A percentile compares a stretch with the other conserved stretches of the same genome.
Conservation (phyloP, 2,797 vertebrate species). For the Enteromius paludinosus region DNA sequence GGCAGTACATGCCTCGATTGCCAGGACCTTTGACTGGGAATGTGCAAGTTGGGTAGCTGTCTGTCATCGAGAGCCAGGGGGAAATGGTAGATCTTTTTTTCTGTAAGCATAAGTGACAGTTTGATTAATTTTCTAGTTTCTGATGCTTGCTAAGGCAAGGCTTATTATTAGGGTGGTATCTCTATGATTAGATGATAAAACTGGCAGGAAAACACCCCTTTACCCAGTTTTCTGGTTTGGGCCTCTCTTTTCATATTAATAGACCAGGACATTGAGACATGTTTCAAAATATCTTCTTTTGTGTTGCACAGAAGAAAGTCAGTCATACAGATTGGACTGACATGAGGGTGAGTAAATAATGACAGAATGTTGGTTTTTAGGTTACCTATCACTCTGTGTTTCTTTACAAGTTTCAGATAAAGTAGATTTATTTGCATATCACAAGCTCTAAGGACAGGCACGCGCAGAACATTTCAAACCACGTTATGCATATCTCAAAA, state of each 20-base stretch:
- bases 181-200: background rate
- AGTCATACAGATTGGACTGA: background rate
- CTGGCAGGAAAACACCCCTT: background rate
- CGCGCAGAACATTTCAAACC: background rate
- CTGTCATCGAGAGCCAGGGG: conserved; percentile 1
- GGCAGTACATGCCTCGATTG: conserved; percentile 70
- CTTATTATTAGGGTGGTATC: background rate
- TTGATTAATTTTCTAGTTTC: background rate
- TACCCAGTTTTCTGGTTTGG: background rate
- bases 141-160: background rate
- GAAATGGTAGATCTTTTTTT: background rate
- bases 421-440: conserved; percentile 26
- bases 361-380: background rate
- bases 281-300: background rate
- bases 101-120: background rate
- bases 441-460: conserved; percentile 31
- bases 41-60: conserved; percentile 23
- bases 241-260: background rate
- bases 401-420: conserved; percentile 2
- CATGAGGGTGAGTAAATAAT: background rate
- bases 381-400: background rate
- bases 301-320: background rate
- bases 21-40: conserved; percentile 27
- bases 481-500: conserved; percentile 33
- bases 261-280: background rate